Conservation (phyloP, 2,113 vertebrate genomes). For the Melierax canorus region DNA sequence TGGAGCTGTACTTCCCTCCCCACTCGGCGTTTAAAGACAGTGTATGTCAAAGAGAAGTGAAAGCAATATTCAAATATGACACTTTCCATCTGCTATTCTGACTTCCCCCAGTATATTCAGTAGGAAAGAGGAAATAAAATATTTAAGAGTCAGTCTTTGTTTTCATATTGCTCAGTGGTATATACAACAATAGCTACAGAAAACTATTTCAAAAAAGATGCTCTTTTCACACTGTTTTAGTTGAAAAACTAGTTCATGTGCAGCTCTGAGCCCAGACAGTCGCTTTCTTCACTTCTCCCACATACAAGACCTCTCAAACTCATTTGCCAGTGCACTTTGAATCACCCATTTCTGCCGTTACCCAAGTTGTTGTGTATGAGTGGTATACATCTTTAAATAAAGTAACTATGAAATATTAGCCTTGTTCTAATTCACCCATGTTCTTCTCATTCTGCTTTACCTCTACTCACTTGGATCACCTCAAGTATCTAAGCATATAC, state of each 20-base stretch:
- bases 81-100: background rate
- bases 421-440: background rate
- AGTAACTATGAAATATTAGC: background rate
- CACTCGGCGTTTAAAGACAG: background rate
- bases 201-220: background rate
- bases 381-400: background rate
- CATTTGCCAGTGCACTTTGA: background rate
- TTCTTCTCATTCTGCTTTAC: background rate
- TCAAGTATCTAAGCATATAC: background rate
- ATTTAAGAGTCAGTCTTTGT: background rate
- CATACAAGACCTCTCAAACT: background rate
- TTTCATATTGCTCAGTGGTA: background rate
- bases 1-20: background rate
- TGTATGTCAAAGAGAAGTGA: background rate
- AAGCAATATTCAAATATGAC: background rate
- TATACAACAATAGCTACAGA: background rate
- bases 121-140: constrained; percentile 20
- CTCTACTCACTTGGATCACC: background rate
- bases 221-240: background rate
- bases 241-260: background rate
- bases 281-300: background rate
- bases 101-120: background rate
- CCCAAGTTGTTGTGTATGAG: background rate
- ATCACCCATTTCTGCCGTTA: background rate
- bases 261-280: background rate